phyloP scores from a whole-genome alignment of 1,140 invertebrate species.

The Augochlora pura region DNA sequence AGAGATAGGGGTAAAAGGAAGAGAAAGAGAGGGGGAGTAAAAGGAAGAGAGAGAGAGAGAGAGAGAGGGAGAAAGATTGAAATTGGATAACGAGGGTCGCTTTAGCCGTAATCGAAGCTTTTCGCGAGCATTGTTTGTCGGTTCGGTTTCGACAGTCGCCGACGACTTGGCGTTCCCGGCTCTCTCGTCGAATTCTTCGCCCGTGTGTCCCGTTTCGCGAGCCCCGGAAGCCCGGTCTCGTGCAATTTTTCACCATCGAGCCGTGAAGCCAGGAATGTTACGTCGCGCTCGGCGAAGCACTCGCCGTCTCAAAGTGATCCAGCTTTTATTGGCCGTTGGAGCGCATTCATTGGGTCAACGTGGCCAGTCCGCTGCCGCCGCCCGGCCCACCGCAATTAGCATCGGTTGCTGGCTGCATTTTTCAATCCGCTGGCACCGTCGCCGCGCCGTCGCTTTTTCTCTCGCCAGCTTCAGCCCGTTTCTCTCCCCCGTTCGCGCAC shows the following conservation, averaged over 20 bases:
- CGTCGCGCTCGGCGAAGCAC: conserved; percentile 1
- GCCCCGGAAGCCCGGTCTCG: not conserved
- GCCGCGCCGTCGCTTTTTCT: not conserved
- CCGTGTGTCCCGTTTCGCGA: not conserved
- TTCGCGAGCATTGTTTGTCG: conserved; percentile 26
- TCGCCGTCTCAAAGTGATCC: conserved; percentile 49
- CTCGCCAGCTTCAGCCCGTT: not conserved
- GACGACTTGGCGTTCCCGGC: not conserved
- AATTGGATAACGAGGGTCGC: conserved; percentile 28
- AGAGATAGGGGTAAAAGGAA: no score
- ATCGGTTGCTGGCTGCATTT: conserved; percentile 27
- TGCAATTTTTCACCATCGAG: conserved; percentile 34
- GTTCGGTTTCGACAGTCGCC: not conserved
- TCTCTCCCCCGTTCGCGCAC: not conserved
- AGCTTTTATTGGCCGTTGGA: conserved; percentile 59
- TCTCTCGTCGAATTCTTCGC: not conserved
- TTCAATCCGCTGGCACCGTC: not conserved
- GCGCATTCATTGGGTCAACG: conserved; percentile 54
- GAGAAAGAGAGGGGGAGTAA: no score
- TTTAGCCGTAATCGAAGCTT: conserved; percentile 35
- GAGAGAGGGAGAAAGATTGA: no score
- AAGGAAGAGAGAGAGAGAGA: no score
- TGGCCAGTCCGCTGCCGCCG: conserved; percentile 5
- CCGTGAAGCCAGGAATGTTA: conserved; percentile 45
- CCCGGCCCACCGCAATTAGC: conserved; percentile 56